Percentiles rank a stretch among this genome's conserved stretches.
Evolutionary conservation across 2,113 vertebrate species (phyloP).

Genomic region (Eulacestoma nigropectus): DNA sequence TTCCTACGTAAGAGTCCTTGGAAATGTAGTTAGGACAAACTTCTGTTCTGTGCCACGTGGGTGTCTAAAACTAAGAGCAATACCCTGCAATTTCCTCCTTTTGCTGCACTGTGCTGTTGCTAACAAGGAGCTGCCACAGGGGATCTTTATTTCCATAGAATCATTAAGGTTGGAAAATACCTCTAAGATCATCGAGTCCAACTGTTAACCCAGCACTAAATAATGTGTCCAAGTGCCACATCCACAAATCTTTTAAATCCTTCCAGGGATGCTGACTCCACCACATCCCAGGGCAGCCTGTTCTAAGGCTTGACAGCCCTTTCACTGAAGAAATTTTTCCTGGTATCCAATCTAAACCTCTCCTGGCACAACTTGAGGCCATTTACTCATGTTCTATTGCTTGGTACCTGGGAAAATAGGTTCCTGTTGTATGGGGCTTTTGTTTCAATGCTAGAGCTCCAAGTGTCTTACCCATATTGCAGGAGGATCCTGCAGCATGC

Average conservation of each 20-base stretch:
- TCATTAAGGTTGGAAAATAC: neutral
- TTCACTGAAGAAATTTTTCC: neutral
- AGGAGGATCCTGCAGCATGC: neutral
- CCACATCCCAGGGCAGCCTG: neutral
- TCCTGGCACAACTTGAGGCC: neutral
- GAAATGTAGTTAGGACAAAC: neutral
- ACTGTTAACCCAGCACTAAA: neutral
- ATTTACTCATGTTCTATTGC: neutral
- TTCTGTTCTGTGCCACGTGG: neutral
- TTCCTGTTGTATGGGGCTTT: neutral
- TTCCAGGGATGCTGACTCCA: neutral
- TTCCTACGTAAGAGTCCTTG: neutral
- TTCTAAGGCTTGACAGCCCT: neutral
- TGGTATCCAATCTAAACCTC: neutral
- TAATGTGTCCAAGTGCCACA: neutral
- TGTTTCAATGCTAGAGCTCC: neutral
- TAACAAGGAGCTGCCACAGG: neutral
- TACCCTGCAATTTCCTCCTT: neutral
- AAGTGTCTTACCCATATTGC: neutral
- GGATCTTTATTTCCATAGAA: neutral
- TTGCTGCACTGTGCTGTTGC: neutral
- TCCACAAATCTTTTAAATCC: neutral
- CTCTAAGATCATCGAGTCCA: accelerated
- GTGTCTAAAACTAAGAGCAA: neutral
- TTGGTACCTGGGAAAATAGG: neutral